These are phyloP conservation scores for Drosophila stalkeri DNA, from an alignment of 2,888 invertebrate species.

Conservation along the genomic window DNA sequence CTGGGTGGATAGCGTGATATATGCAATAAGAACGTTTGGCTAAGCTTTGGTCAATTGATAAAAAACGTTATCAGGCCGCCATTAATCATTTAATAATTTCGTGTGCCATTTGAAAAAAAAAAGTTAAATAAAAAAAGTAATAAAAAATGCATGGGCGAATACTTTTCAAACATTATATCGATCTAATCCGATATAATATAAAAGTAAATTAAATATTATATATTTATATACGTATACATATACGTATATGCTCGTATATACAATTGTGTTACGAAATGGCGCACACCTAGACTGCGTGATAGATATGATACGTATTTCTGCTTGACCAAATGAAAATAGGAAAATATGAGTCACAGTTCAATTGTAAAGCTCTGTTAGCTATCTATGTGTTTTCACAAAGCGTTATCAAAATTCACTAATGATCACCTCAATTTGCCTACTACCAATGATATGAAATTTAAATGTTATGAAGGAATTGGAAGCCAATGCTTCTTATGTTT, in stretches of 20 bases:
- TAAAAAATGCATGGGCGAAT: neutral
- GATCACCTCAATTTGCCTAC: neutral
- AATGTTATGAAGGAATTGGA: conserved; percentile 16
- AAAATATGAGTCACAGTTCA: conserved; percentile 28
- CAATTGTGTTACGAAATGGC: conserved; percentile 9
- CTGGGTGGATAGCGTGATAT: conserved; percentile 14
- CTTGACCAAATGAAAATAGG: conserved; percentile 24
- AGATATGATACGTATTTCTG: conserved; percentile 13
- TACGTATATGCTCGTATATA: neutral
- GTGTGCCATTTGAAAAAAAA: conserved; percentile 11
- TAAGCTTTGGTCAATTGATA: conserved; percentile 35
- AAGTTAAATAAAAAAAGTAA: conserved; percentile 4
- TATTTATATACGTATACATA: conserved; percentile 18
- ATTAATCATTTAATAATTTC: conserved; percentile 50
- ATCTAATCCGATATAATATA: conserved; percentile 32
- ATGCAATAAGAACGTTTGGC: conserved; percentile 20
- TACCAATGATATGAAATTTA: conserved; percentile 28
- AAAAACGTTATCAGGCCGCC: conserved; percentile 39
- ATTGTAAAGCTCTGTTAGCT: neutral
- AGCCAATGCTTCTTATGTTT: conserved; percentile 20
- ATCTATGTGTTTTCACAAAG: neutral
- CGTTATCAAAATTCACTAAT: conserved; percentile 16
- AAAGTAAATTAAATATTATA: conserved; percentile 24
- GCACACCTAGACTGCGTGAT: conserved; percentile 53
- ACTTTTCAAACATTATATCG: conserved; percentile 34